Conservation (phyloP, 2,888 invertebrate genomes). For the Aromia moschata region DNA sequence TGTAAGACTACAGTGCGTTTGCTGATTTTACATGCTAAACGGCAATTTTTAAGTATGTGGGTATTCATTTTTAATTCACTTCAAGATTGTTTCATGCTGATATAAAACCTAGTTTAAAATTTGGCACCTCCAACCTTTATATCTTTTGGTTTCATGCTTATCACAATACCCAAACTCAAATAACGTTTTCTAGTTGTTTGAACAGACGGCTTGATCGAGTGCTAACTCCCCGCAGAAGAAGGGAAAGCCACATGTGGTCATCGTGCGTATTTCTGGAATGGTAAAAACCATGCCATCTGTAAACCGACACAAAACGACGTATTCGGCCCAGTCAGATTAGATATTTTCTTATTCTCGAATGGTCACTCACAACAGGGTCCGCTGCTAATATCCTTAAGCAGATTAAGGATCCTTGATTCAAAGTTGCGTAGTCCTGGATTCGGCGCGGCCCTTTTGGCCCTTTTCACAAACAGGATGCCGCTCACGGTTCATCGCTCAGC, state of each 20-base stretch:
- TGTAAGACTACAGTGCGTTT: too few relatives aligned
- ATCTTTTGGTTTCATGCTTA: too few relatives aligned
- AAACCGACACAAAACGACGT: conserved; percentile 36
- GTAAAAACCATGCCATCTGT: conserved; percentile 35
- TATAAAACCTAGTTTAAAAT: too few relatives aligned
- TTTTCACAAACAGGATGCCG: conserved; percentile 49
- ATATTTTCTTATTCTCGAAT: conserved; percentile 59
- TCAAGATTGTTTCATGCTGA: too few relatives aligned
- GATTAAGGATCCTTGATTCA: conserved; percentile 57
- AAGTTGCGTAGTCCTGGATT: conserved; percentile 39
- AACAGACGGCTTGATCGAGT: neutral
- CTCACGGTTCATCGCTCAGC: conserved; percentile 46
- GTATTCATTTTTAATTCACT: too few relatives aligned
- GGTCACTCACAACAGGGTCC: conserved; percentile 58
- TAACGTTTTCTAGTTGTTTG: too few relatives aligned
- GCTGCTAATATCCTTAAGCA: conserved; percentile 61
- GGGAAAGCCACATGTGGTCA: conserved; percentile 14
- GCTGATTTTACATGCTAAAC: too few relatives aligned
- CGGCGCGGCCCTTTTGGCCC: conserved; percentile 37
- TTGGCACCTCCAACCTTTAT: too few relatives aligned
- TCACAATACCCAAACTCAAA: too few relatives aligned
- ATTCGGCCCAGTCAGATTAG: conserved; percentile 53
- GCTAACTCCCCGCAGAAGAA: neutral
- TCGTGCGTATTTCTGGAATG: conserved; percentile 1
- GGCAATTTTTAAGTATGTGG: too few relatives aligned